These are phyloP conservation scores for Melieria omissa DNA, from an alignment of 2,888 invertebrate species.

Conservation along the genomic window DNA sequence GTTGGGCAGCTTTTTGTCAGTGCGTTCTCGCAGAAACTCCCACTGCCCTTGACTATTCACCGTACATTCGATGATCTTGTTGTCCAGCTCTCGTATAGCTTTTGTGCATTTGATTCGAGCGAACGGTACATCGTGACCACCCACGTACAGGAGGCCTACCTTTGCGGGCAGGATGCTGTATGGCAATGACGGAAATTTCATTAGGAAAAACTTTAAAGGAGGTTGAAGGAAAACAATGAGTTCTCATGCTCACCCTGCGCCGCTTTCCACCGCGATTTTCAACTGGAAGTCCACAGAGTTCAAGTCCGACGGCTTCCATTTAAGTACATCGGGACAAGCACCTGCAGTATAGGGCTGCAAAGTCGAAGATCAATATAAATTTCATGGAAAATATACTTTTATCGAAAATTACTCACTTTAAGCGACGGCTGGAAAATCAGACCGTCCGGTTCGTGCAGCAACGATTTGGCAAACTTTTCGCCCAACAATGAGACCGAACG, in stretches of 20 bases:
- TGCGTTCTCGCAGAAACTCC: slow-evolving; percentile 95
- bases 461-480: slow-evolving; percentile 84
- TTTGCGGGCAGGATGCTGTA: slow-evolving; percentile 76
- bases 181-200: background rate
- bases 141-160: slow-evolving; percentile 83
- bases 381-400: background rate
- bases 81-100: slow-evolving; percentile 80
- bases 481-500: slow-evolving; percentile 78
- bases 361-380: slow-evolving; percentile 13
- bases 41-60: slow-evolving; percentile 79
- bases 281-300: slow-evolving; percentile 97
- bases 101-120: slow-evolving; percentile 82
- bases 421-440: slow-evolving; percentile 95
- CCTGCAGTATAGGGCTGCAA: slow-evolving; percentile 84
- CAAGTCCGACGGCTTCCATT: slow-evolving; percentile 96
- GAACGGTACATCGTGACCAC: slow-evolving; percentile 76
- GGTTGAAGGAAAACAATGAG: background rate
- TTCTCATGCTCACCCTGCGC: slow-evolving; percentile 73
- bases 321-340: slow-evolving; percentile 84
- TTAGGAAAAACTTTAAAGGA: slow-evolving; percentile 11
- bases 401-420: slow-evolving; percentile 71
- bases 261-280: slow-evolving; percentile 79
- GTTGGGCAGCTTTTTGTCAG: slow-evolving; percentile 97
- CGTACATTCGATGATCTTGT: slow-evolving; percentile 96
- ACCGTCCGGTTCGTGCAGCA: slow-evolving; percentile 97